Conservation (phyloP, 2,113 vertebrate genomes). For the Pseudopodoces humilis region DNA sequence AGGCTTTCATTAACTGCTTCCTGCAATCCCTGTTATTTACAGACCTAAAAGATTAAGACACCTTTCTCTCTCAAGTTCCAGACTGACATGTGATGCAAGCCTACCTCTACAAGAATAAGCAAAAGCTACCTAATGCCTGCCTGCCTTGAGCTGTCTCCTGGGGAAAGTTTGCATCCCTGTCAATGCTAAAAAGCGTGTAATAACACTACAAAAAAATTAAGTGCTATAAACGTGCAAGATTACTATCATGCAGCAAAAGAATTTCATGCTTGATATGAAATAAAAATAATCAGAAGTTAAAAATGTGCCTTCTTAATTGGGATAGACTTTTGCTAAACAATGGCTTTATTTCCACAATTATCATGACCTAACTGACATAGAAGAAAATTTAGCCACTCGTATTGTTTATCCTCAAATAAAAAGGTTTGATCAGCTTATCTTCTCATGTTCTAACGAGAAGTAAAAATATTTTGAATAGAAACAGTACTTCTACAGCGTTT, state of each 20-base stretch:
- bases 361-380: not conserved
- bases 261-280: not conserved
- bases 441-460: not conserved
- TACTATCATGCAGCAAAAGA: not conserved
- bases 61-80: not conserved
- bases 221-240: not conserved
- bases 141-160: not conserved
- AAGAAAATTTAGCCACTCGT: not conserved
- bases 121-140: not conserved
- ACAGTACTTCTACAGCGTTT: not conserved
- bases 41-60: not conserved
- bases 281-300: not conserved
- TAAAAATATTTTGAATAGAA: not conserved
- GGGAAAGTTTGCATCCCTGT: rapidly evolving
- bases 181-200: not conserved
- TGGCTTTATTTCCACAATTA: not conserved
- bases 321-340: not conserved
- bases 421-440: not conserved
- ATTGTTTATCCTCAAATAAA: not conserved
- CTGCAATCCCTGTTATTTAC: not conserved
- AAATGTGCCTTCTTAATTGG: not conserved
- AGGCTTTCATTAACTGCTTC: not conserved
- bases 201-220: not conserved
- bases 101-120: not conserved
- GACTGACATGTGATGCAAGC: not conserved